phyloP scores from a whole-genome alignment of 2,888 invertebrate species.

The Synergus gifuensis region DNA sequence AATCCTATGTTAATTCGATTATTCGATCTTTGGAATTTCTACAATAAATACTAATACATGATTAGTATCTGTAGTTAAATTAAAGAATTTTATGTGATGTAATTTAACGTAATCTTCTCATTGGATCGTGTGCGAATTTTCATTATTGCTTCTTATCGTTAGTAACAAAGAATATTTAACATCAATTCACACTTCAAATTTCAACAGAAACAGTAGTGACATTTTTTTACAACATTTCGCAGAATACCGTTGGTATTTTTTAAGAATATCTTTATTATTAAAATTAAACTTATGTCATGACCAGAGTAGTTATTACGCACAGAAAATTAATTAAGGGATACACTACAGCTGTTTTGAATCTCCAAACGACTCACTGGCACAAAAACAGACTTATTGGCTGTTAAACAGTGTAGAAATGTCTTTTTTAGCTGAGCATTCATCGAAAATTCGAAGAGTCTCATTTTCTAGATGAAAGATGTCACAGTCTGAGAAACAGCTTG shows the following conservation, averaged over 20 bases:
- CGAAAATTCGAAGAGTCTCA: neutral
- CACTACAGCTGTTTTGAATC: neutral
- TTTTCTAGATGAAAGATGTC: conserved; percentile 2
- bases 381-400: neutral
- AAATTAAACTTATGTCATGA: neutral
- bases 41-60: neutral
- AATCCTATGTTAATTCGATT: neutral
- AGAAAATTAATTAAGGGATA: neutral
- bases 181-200: neutral
- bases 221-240: too few species aligned
- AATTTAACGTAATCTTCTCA: neutral
- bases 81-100: neutral
- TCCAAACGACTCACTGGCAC: neutral
- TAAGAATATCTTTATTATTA: neutral
- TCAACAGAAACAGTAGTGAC: neutral
- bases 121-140: neutral
- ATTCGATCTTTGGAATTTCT: neutral
- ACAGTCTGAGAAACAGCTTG: conserved; percentile 1
- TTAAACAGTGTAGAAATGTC: neutral
- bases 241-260: neutral
- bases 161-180: neutral
- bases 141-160: neutral
- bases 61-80: neutral
- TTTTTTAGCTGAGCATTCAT: conserved; percentile 1
- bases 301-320: neutral